Evolutionary conservation across 1,140 invertebrate genomes (phyloP).

Genomic region (Hesperophylax magnus): DNA sequence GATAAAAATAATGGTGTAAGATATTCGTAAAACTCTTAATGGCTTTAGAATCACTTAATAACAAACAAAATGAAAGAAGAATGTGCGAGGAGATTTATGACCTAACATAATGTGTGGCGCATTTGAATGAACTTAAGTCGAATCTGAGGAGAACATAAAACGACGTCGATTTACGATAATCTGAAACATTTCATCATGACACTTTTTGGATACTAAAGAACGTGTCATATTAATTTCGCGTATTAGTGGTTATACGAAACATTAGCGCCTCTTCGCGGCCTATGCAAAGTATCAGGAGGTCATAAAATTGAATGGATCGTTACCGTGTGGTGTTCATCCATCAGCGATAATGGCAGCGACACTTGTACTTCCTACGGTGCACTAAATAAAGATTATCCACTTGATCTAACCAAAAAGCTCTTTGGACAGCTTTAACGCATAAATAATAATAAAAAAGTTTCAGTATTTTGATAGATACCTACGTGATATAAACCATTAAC

Average conservation of each 20-base stretch:
- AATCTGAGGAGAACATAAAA: neutral
- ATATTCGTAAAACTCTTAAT: no score
- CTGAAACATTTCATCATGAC: slow-evolving; percentile 31
- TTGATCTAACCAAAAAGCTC: neutral
- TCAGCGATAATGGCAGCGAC: slow-evolving; percentile 19
- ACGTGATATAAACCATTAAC: no score
- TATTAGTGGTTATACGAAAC: slow-evolving; percentile 28
- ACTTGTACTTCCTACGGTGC: slow-evolving; percentile 20
- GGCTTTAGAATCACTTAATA: no score
- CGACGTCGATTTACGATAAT: slow-evolving; percentile 22
- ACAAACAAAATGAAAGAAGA: no score
- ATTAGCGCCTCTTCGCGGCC: slow-evolving; percentile 9
- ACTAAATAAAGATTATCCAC: slow-evolving; percentile 33
- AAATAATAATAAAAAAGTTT: no score
- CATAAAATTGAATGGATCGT: slow-evolving; percentile 29
- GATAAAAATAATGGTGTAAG: no score
- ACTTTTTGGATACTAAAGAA: slow-evolving; percentile 14
- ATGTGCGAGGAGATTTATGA: neutral
- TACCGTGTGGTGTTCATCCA: slow-evolving; percentile 9
- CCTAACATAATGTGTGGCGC: neutral
- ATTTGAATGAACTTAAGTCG: slow-evolving; percentile 4
- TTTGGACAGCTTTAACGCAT: neutral
- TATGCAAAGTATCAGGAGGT: neutral
- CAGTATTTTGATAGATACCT: no score
- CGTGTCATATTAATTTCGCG: slow-evolving; percentile 38